phyloP scores from a whole-genome alignment of 2,888 invertebrate genomes.

The Melanargia galathea region DNA sequence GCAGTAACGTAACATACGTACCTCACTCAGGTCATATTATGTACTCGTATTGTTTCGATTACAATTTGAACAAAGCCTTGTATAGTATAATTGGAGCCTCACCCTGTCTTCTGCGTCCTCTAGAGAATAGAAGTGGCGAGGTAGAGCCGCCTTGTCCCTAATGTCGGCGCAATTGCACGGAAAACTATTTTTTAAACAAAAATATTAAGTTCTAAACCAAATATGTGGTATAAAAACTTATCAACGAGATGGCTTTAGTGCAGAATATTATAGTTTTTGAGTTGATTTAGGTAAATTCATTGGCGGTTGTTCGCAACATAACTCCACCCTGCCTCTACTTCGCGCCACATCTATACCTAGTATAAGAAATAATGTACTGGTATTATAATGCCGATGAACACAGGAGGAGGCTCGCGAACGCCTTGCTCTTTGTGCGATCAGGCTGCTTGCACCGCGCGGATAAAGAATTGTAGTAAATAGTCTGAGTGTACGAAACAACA shows the following conservation, averaged over 20 bases:
- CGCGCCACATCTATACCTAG: too few species aligned
- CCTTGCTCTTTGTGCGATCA: conserved; percentile 32
- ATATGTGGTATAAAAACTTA: too few species aligned
- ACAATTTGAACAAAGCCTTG: conserved; percentile 3
- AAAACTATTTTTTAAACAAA: too few species aligned
- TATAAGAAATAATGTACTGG: too few species aligned
- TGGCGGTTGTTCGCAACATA: too few species aligned
- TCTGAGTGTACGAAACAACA: background rate
- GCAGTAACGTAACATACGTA: conserved; percentile 6
- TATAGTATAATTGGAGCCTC: conserved; percentile 27
- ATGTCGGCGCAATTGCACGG: too few species aligned
- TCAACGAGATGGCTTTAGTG: too few species aligned
- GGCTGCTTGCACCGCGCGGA: background rate
- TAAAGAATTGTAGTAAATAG: conserved; percentile 3
- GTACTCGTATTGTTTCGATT: background rate
- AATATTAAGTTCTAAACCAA: too few species aligned
- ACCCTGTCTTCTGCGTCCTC: conserved; percentile 12
- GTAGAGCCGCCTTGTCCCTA: background rate
- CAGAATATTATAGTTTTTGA: too few species aligned
- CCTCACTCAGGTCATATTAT: background rate
- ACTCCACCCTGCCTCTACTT: too few species aligned
- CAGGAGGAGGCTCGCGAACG: conserved; percentile 29
- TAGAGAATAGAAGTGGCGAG: background rate
- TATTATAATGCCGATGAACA: too few species aligned
- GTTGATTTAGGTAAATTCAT: too few species aligned